Base-by-base conservation (phyloP, 1,140 invertebrate species). In the Magallana gigas region DNA sequence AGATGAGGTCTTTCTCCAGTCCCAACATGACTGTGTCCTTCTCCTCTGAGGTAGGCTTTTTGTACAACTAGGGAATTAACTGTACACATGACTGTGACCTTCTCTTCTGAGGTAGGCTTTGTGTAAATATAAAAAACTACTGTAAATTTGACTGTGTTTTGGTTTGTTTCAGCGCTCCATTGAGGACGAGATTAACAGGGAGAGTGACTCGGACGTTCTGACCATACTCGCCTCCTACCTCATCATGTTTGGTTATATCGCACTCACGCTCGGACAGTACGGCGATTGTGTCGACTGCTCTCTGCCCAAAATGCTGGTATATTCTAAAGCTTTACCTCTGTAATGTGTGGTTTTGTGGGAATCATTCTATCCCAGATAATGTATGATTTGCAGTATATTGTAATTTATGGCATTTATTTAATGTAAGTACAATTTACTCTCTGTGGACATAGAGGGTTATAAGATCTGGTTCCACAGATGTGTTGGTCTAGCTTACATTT, bases 231-330 rank as follows among this genome's bases (percentile, higher is more conserved):
- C 99, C 12, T 99, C 98, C 8, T 99, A 99, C 93, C 94, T 99
- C 82, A 98, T 99, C 81, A 99, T 99, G 99, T 99, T 99, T 94
- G 96, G 96, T 18, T 99, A 99, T 91, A 98, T 99, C 88, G 97
- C 98, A 0, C 96, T 99, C 71, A 97, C 98, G 1, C 96, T 99
- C 48, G 98, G 99, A 0, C 97, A 98, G 89, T 96, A 98, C 88
- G 96, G 96, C 89, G 96, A 96, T 0, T 83, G 85, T 83, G 81
- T 83, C 2, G 81, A 83, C 48, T 83, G 18, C 14, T 76, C 68
- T 36, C 18, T 76, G 12, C 68, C 68, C 9, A 76, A 83, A 57
- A n/a, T 58, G 36, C 9, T 83, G 81, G 57, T 83, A 83, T 8
- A 57, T 1, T 57, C 36, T 48, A 4, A 48, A 48, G 36, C 36